Percentiles rank a stretch among this genome's conserved stretches.
Evolutionary conservation across 2,888 invertebrate species (phyloP).

Genomic region (Sinohyriopsis cumingii): DNA sequence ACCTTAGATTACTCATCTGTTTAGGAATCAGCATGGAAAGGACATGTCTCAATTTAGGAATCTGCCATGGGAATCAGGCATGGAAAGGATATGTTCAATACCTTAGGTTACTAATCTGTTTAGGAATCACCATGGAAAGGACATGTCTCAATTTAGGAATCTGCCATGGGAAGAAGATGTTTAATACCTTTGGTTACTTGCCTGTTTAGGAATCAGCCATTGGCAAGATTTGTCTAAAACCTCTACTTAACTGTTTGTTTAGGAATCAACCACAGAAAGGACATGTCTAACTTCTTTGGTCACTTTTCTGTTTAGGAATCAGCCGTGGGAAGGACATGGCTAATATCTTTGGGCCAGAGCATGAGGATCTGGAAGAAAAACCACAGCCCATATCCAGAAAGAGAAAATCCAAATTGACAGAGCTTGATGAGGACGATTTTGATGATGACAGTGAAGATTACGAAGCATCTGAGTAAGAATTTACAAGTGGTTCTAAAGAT

Average conservation of each 20-base stretch:
- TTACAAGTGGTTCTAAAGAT: neutral
- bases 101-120: too few species aligned
- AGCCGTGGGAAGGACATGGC: conserved; percentile 93
- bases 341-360: conserved; percentile 86
- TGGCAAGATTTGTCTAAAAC: conserved; percentile 79
- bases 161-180: conserved; percentile 47
- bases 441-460: conserved; percentile 90
- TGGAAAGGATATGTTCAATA: too few species aligned
- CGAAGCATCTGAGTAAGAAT: conserved; percentile 82
- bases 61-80: too few species aligned
- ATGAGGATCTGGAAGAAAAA: conserved; percentile 68
- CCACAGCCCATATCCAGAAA: conserved; percentile 24
- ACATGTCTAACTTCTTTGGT: neutral
- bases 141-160: too few species aligned
- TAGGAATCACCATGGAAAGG: too few species aligned
- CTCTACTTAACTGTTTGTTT: conserved; percentile 63
- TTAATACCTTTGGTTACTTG: conserved; percentile 80
- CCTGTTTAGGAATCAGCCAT: too few species aligned
- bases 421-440: conserved; percentile 78
- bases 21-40: too few species aligned
- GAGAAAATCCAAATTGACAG: conserved; percentile 50
- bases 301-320: conserved; percentile 75
- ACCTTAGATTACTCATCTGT: too few species aligned
- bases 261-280: neutral
- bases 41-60: too few species aligned